Conservation (phyloP, 1,140 invertebrate species). For the Sitodiplosis mosellana region DNA sequence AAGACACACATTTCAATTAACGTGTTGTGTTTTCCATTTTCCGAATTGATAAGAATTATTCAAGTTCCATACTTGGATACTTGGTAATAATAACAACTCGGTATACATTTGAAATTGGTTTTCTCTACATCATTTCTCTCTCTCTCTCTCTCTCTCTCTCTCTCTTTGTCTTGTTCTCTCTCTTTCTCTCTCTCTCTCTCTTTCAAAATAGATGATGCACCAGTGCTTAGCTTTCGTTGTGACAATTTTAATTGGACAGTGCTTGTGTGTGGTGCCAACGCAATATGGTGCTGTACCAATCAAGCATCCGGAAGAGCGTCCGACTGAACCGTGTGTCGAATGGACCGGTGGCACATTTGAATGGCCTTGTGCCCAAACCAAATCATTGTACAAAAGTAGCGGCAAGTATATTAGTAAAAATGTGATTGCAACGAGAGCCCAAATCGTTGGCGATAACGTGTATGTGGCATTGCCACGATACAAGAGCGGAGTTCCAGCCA, state of each 20-base stretch:
- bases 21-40: no score
- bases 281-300: background rate
- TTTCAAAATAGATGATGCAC: background rate
- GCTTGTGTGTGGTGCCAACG: background rate
- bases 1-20: no score
- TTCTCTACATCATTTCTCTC: background rate
- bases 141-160: background rate
- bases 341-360: slow-evolving; percentile 30
- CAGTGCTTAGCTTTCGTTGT: background rate
- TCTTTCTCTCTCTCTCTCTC: background rate
- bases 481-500: slow-evolving; percentile 32
- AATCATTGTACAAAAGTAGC: slow-evolving; percentile 29
- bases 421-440: slow-evolving; percentile 34
- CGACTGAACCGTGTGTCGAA: slow-evolving; percentile 8
- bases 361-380: slow-evolving; percentile 32
- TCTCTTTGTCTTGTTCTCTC: background rate
- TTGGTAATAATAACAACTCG: no score
- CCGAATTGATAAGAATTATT: no score
- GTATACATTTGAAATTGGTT: no score
- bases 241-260: background rate
- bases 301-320: slow-evolving; percentile 6
- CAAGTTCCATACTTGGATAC: no score
- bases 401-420: slow-evolving; percentile 35
- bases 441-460: slow-evolving; percentile 32
- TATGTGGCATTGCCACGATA: slow-evolving; percentile 35